Evolutionary conservation across 2,113 vertebrate genomes (phyloP), one percentile per base, ranked within the genome.

Genomic region (Python bivittatus): DNA sequence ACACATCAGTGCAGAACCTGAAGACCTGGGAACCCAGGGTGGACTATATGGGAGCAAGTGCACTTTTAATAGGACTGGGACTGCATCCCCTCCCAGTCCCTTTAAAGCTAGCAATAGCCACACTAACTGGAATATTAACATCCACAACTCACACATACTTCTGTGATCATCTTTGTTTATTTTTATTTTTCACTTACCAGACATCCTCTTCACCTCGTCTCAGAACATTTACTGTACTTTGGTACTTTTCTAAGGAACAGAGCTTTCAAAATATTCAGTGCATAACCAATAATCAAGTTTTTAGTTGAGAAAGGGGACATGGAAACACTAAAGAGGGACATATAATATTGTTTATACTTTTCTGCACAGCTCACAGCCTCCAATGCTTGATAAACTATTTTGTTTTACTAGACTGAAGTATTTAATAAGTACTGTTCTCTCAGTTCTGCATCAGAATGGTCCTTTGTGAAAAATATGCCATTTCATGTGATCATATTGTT

Each of bases 251-350:
- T 95, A 92, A 92, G 94, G 95, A 93, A 91, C 93, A 94, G 92
- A 95, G 94, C 88, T 27, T 84, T 25, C 44, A 56, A 15, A 11
- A 57, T 38, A 90, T 38, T 27, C 92, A 95, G 95, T 93, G 91
- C 96, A 96, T 88, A 95, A 96, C 94, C 84, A 90, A 89, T 53
- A 93, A 93, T 96, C 96, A 96, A 91, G 92, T 94, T 96, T 95
- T 95, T 93, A 88, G 93, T 90, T 91, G 91, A 95, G 94, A 96
- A 96, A 68, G 95, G 89, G 58, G 93, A 92, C 92, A 53, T 91
- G 83, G 91, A 93, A 94, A 38, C 25, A 44, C 23, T 92, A 95
- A 93, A 20, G 95, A 94, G 95, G 94, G 90, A 92, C 88, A 95
- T 95, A 95, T 95, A 90, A 95, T 92, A 79, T 91, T 95, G 93